Base-by-base conservation (phyloP, 2,797 vertebrate species). In the Cynodonichthys magdalenae region DNA sequence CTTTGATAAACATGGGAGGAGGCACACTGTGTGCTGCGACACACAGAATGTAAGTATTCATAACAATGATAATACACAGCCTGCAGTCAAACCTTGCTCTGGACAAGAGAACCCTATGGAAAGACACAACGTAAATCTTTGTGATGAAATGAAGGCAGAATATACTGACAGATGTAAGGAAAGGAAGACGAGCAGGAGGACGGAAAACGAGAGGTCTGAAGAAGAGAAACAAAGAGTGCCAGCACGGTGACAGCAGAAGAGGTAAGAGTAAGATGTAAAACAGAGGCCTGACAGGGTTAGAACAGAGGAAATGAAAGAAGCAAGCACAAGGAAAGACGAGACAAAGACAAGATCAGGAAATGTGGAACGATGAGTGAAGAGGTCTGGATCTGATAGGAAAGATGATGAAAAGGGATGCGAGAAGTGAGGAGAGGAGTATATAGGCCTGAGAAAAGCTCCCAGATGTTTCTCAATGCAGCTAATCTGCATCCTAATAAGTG, bases 401-500 rank as follows among this genome's bases (percentile, higher is more conserved):
- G 17, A 44, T 29, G 61, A 81, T 74, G 65, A 79, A 74, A 68
- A 53, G 45, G 34, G 64, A 80, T 66, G 67, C 66, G 66, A 72
- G 34, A 19, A 66, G 45, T 41, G 14, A 65, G 63, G 28, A 67
- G 69, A 58, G 74, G 36, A 70, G 59, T 59, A 57, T 63, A 57
- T 18, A 36, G 53, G 80, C 31, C 41, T 41, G 58, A 82, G 87
- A 85, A 87, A 90, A 84, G 83, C 74, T 53, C 75, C 76, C 90
- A 93, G 92, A 93, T 94, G 93, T 90, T 92, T 82, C 82, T 92
- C 81, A 87, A 85, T 91, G 83, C 71, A 76, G 88, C 85, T 92
- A 90, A 93, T 93, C 89, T 93, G 86, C 89, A 92, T 92, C 85
- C 85, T 89, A 92, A 92, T 91, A 91, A 89, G 79, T 84, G 83